These are phyloP conservation scores for Drosophila simulans DNA, from an alignment of 1,140 invertebrate species.

Conservation along the genomic window DNA sequence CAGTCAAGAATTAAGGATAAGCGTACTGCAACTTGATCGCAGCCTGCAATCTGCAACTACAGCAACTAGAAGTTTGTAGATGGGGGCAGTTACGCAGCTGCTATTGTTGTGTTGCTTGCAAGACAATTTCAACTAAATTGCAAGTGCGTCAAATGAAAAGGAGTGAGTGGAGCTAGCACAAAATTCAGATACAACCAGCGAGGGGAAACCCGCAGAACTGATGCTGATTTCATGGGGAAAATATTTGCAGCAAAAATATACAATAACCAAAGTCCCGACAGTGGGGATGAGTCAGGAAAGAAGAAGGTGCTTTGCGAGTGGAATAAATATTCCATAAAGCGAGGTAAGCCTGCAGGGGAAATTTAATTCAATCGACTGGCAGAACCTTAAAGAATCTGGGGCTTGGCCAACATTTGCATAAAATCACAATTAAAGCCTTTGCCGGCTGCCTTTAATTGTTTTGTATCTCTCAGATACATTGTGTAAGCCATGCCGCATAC, in stretches of 20 bases:
- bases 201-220: not conserved
- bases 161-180: not conserved
- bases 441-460: slow-evolving; percentile 55
- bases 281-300: slow-evolving; percentile 11
- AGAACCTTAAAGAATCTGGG: slow-evolving; percentile 12
- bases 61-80: slow-evolving; percentile 10
- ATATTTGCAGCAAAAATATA: slow-evolving; percentile 38
- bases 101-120: slow-evolving; percentile 24
- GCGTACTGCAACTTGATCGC: slow-evolving; percentile 27
- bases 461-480: slow-evolving; percentile 68
- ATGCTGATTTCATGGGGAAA: slow-evolving; percentile 45
- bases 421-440: slow-evolving; percentile 67
- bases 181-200: not conserved
- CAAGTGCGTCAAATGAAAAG: slow-evolving; percentile 18
- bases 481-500: slow-evolving; percentile 51
- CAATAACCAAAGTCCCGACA: slow-evolving; percentile 24
- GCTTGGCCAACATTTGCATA: slow-evolving; percentile 52
- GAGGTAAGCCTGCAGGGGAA: slow-evolving; percentile 8
- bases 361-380: slow-evolving; percentile 53
- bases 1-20: slow-evolving; percentile 17
- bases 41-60: slow-evolving; percentile 12
- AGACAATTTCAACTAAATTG: slow-evolving; percentile 55
- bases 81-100: slow-evolving; percentile 13
- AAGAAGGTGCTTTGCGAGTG: not conserved
- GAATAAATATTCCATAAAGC: slow-evolving; percentile 57